These are phyloP conservation scores for Athrips mouffetella DNA, from an alignment of 2,888 invertebrate species.

Conservation along the genomic window DNA sequence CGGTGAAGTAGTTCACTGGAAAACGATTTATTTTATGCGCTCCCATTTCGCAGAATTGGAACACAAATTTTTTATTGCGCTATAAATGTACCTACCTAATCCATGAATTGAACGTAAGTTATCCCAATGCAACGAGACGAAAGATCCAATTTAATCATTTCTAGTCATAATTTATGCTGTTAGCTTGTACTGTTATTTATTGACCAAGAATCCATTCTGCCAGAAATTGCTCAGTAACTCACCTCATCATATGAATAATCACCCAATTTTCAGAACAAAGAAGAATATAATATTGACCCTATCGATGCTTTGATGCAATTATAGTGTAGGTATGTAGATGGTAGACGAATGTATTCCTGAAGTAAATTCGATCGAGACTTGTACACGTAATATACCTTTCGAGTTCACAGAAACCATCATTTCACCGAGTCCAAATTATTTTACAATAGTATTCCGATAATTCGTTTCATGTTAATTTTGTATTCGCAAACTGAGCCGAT, in stretches of 20 bases:
- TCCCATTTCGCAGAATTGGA: neutral
- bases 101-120: neutral
- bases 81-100: neutral
- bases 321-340: no score
- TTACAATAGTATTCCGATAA: neutral
- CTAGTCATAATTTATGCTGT: no score
- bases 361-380: no score
- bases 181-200: no score
- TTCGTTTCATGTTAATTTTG: neutral
- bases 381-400: no score
- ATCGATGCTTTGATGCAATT: neutral
- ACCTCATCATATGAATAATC: no score
- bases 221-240: no score
- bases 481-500: neutral
- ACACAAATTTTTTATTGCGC: neutral
- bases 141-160: no score
- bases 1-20: constrained; percentile 21
- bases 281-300: neutral
- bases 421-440: constrained; percentile 16
- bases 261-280: no score
- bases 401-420: constrained; percentile 34
- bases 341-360: no score
- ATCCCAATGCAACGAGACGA: no score
- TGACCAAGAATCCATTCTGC: no score
- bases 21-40: constrained; percentile 10